Evolutionary conservation across 1,140 invertebrate genomes (phyloP).

Genomic region (Hylaeus volcanicus): DNA sequence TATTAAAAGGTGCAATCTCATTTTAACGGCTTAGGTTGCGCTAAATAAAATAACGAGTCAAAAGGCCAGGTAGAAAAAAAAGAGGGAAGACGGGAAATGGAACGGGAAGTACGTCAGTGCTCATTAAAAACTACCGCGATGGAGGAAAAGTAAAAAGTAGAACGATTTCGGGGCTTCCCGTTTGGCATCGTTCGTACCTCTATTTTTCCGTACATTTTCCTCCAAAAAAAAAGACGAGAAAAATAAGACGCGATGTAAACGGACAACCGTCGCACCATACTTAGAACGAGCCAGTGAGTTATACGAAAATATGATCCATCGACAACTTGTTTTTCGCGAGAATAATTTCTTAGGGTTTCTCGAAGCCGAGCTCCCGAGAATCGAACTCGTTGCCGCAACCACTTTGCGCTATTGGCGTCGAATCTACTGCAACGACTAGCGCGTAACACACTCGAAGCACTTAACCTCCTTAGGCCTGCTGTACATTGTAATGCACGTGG

Average conservation of each 20-base stretch:
- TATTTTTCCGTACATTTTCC: not conserved
- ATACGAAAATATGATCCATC: not conserved
- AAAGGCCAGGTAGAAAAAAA: conserved; percentile 11
- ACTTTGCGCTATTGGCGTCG: too few relatives aligned
- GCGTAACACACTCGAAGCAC: too few relatives aligned
- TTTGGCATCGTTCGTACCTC: not conserved
- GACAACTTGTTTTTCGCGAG: not conserved
- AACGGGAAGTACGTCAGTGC: conserved; percentile 21
- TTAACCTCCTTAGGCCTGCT: too few relatives aligned
- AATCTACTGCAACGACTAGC: too few relatives aligned
- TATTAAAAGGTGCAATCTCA: conserved; percentile 54
- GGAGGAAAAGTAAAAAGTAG: conserved; percentile 40
- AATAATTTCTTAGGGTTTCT: not conserved
- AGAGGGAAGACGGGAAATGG: conserved; percentile 13
- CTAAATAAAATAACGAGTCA: conserved; percentile 59
- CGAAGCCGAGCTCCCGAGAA: not conserved
- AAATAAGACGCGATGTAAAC: not conserved
- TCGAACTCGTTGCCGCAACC: too few relatives aligned
- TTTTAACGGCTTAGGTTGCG: conserved; percentile 52
- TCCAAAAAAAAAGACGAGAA: not conserved
- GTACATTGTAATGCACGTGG: too few relatives aligned
- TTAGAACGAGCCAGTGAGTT: not conserved
- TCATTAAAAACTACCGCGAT: conserved; percentile 62
- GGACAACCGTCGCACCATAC: not conserved
- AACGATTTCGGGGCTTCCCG: conserved; percentile 31